These are phyloP conservation scores for Grallaria varia DNA, from an alignment of 2,113 vertebrate genomes.

Conservation along the genomic window DNA sequence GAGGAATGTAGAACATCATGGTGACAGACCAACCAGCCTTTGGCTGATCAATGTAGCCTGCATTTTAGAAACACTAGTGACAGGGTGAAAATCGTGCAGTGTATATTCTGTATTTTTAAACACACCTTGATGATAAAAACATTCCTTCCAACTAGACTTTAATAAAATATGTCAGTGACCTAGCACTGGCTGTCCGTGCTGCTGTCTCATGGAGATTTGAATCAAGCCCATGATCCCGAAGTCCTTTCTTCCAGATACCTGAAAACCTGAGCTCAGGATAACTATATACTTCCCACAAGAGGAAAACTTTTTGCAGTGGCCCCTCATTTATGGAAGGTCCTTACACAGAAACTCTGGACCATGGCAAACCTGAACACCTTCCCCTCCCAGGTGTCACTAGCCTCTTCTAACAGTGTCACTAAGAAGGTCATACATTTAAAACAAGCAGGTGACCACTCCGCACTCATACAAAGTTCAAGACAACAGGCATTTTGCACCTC, in stretches of 20 bases:
- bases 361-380: background rate
- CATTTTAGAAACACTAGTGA: background rate
- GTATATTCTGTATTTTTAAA: background rate
- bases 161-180: background rate
- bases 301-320: background rate
- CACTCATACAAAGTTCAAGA: background rate
- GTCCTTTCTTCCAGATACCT: background rate
- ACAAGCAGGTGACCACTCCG: rapidly evolving
- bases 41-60: background rate
- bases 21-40: background rate
- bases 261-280: background rate
- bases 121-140: background rate
- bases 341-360: background rate
- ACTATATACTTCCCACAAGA: background rate
- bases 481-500: background rate
- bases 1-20: background rate
- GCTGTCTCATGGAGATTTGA: background rate
- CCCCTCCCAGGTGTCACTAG: background rate
- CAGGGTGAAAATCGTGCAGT: background rate
- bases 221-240: background rate
- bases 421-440: rapidly evolving
- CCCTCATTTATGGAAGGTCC: background rate
- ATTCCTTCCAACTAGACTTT: background rate
- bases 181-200: background rate
- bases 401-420: background rate